phyloP scores from a whole-genome alignment of 1,140 invertebrate genomes.

The Cydia splendana region DNA sequence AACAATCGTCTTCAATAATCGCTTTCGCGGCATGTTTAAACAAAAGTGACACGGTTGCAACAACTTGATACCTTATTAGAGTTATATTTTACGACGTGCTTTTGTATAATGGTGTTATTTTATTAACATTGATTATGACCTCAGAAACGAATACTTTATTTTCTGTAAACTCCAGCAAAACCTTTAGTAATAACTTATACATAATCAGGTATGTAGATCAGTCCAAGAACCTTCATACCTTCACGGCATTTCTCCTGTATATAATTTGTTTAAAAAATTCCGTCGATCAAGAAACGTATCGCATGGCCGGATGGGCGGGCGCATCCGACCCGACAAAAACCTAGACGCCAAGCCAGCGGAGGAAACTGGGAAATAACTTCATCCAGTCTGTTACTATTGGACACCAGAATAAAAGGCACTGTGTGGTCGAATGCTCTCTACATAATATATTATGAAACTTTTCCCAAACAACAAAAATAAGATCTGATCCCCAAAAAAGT shows the following conservation, averaged over 20 bases:
- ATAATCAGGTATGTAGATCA: not conserved
- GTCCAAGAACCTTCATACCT: not conserved
- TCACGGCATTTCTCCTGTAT: not conserved
- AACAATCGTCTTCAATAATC: too few relatives aligned
- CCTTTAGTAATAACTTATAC: too few relatives aligned
- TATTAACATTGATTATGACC: too few relatives aligned
- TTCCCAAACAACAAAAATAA: too few relatives aligned
- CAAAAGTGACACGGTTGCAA: too few relatives aligned
- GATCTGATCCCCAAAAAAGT: too few relatives aligned
- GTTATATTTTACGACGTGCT: too few relatives aligned
- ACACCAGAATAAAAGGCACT: not conserved
- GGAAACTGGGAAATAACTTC: slow-evolving; percentile 31
- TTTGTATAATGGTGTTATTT: too few relatives aligned
- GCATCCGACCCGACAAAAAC: slow-evolving; percentile 28
- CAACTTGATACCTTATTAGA: too few relatives aligned
- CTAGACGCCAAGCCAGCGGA: not conserved
- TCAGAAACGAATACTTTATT: too few relatives aligned
- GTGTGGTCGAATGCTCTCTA: not conserved
- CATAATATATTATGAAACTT: not conserved
- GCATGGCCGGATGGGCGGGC: slow-evolving; percentile 17
- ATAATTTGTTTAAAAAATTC: slow-evolving; percentile 30
- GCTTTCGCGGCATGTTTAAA: too few relatives aligned
- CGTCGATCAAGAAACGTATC: slow-evolving; percentile 22
- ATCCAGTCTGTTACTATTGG: not conserved
- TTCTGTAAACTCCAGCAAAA: too few relatives aligned